Evolutionary conservation across 2,797 vertebrate genomes (phyloP).

Genomic region (Dermochelys coriacea): DNA sequence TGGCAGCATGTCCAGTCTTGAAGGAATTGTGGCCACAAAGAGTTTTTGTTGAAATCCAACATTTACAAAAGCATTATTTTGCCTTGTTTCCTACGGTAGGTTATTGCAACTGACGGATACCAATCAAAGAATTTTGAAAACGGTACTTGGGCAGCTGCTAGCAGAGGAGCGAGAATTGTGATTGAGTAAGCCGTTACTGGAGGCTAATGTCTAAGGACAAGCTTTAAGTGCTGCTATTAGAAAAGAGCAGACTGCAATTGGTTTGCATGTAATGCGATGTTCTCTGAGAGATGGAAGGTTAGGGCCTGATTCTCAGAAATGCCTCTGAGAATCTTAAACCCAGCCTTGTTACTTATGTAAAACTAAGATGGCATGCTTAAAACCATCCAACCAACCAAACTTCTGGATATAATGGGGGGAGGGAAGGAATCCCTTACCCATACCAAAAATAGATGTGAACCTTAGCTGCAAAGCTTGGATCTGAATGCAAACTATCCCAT

Average conservation of each 20-base stretch:
- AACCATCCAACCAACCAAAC: background rate
- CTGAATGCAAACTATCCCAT: background rate
- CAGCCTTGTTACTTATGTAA: conserved; percentile 63
- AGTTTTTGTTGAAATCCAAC: background rate
- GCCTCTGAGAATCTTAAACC: conserved; percentile 84
- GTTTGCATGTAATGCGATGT: conserved; percentile 74
- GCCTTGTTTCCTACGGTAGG: accelerated
- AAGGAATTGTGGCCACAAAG: background rate
- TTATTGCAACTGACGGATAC: background rate
- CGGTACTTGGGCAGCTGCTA: conserved; percentile 34
- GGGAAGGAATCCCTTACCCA: background rate
- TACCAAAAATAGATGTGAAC: too few relatives aligned
- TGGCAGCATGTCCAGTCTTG: background rate
- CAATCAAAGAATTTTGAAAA: background rate
- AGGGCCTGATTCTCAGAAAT: conserved; percentile 76
- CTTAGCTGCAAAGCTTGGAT: background rate
- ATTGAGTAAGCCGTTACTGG: conserved; percentile 6
- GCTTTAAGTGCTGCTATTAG: conserved; percentile 80
- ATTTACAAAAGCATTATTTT: background rate
- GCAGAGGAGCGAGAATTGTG: conserved; percentile 21
- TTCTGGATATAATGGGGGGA: background rate
- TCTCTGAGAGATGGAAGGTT: conserved; percentile 68
- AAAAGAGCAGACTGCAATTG: conserved; percentile 80
- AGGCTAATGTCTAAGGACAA: conserved; percentile 61
- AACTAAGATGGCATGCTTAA: background rate